These are phyloP conservation scores for Varanus komodoensis DNA, from an alignment of 2,113 vertebrate genomes.

Conservation along the genomic window DNA sequence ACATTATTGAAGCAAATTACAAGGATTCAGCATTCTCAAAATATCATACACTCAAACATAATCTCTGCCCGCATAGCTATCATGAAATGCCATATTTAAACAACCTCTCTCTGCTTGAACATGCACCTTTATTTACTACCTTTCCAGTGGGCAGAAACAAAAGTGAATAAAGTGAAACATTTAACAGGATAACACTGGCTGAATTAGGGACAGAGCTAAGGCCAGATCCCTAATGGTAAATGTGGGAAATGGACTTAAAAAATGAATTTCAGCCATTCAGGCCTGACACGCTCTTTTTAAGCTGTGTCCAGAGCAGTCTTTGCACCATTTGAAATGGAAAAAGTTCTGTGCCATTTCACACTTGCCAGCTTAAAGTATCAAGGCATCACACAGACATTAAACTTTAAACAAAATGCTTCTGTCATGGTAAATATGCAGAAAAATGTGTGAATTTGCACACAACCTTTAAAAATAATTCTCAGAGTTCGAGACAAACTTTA, in stretches of 20 bases:
- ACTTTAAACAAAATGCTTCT: background rate
- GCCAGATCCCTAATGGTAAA: no score
- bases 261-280: background rate
- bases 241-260: background rate
- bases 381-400: background rate
- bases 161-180: background rate
- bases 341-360: background rate
- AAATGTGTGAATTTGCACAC: no score
- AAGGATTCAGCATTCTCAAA: background rate
- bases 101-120: background rate
- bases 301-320: background rate
- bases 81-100: background rate
- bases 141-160: background rate
- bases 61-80: background rate
- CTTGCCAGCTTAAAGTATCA: background rate
- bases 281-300: background rate
- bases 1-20: background rate
- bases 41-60: background rate
- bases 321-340: background rate
- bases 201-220: background rate
- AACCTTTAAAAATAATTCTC: no score
- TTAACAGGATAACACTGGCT: background rate
- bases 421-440: no score
- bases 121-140: background rate
- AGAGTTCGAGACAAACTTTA: no score